Evolutionary conservation across 2,888 invertebrate species (phyloP), one percentile per base, ranked within the genome.

Genomic region (Endomychus coccineus): DNA sequence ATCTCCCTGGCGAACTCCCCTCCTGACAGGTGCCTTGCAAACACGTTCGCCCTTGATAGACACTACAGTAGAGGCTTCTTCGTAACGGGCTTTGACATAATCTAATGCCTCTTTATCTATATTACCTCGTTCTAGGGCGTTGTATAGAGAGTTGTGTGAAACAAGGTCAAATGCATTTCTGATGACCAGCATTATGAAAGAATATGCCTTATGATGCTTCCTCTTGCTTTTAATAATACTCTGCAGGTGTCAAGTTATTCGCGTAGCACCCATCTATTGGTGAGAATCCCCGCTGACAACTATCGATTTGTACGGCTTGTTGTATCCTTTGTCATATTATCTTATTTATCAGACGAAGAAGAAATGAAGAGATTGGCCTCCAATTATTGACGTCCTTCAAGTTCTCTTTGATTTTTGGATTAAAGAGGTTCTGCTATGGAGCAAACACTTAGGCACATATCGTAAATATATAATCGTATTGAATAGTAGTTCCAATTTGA

Each of bases 401-500:
- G 10, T 16, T 16, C n/a, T 9, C 16, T 5, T 4, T 4, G 4
- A 12, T n/a, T 7, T 28, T 28, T 12, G 28, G n/a, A 28, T 28
- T 4, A 28, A 9, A 16, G 17, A 11, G 2, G 28, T 28, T 3
- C 28, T 16, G 16, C 28, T 28, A n/a, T n/a, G n/a, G 10, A 34
- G 40, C 1, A 37, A 25, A 1, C 35, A 2, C 4, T 21, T 4
- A 2, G 46, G 45, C 1, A 17, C 13, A 3, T 11, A 2, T 1
- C 29, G 16, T 3, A 31, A 16, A 3, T n/a, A 9, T 15, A 44
- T 14, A 17, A 42, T 22, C 7, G 19, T 16, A 15, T 42, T 42
- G 23, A 33, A 31, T 1, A 44, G 11, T 10, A 40, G 9, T 11
- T 30, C 32, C 11, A 39, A 6, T n/a, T 27, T 16, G 5, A 4